phyloP scores from a whole-genome alignment of 1,140 invertebrate genomes.

The Leguminivora glycinivorella region DNA sequence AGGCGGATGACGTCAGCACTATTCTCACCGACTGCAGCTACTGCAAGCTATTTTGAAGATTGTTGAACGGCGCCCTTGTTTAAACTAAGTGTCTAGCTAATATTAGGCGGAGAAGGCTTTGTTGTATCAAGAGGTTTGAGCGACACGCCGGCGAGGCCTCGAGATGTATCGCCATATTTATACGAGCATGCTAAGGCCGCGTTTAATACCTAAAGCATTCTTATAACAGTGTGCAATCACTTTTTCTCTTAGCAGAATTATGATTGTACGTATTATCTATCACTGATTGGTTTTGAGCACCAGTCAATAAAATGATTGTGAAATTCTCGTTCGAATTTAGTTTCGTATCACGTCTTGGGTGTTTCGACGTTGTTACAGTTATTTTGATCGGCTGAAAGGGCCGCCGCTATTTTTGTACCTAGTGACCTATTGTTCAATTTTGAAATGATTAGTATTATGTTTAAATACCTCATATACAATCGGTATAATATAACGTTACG shows the following conservation, averaged over 20 bases:
- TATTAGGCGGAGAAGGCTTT: conserved; percentile 23
- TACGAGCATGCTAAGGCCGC: background rate
- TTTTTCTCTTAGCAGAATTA: background rate
- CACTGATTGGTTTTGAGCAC: no score
- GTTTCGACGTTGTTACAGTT: conserved; percentile 11
- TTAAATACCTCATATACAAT: no score
- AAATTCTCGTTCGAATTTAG: conserved; percentile 5
- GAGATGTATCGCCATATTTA: conserved; percentile 12
- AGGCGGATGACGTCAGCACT: conserved; percentile 35
- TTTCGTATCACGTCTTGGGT: conserved; percentile 5
- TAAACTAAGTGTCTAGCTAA: conserved; percentile 25
- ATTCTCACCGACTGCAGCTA: conserved; percentile 28
- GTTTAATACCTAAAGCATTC: background rate
- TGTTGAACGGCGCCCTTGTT: conserved; percentile 18
- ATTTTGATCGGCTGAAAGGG: background rate
- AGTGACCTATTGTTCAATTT: background rate
- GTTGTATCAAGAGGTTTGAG: conserved; percentile 25
- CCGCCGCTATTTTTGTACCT: background rate
- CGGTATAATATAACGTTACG: no score
- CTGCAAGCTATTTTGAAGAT: conserved; percentile 30
- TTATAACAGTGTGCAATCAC: background rate
- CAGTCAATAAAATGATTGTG: background rate
- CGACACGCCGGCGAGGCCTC: conserved; percentile 6
- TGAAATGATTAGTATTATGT: no score
- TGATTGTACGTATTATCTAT: background rate